Evolutionary conservation across 1,140 invertebrate genomes (phyloP), one percentile per base, ranked within the genome.

Genomic region (Nasonia vitripennis): DNA sequence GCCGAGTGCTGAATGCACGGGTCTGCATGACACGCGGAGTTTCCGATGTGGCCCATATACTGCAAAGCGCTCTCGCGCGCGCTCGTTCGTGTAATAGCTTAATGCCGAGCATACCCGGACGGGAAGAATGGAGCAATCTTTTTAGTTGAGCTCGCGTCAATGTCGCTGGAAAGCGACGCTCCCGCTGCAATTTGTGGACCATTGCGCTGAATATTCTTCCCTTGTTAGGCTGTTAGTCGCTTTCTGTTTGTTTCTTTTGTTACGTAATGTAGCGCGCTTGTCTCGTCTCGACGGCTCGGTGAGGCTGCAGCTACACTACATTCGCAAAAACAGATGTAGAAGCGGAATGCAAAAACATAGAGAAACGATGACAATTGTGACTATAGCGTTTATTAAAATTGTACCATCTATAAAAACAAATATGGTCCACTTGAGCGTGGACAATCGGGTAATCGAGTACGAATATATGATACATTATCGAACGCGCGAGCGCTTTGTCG

Each of bases 301-400:
- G 41, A 55, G 1, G 51, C 51, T 17, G 12, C 51, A 20, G 12
- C 12, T 17, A 9, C 51, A 37, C 0, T 55, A 1, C 17, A 2
- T 55, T 55, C 11, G 17, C 51, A 55, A 55, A 55, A 55, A 55
- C 17, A 55, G 12, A 55, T 55, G 51, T 55, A 5, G 51, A 14
- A 55, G 17, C 17, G 5, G 17, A 20, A 17, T 20, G 2, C 51
- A 17, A 62, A 17, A 62, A 62, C 17, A n/a, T 0, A 45, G 9
- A 45, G 10, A 45, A 45, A 45, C 41, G 9, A 45, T 45, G 41
- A 45, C 10, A 6, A 45, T 67, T n/a, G 77, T 78, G 71, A 67
- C 31, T 85, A 84, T 71, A 73, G 37, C 79, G 88, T 90, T 89
- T 89, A 90, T 90, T 89, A 88, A 89, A 89, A 89, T 88, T 78